Conservation (phyloP, 2,113 vertebrate species). For the Cathartes aura region DNA sequence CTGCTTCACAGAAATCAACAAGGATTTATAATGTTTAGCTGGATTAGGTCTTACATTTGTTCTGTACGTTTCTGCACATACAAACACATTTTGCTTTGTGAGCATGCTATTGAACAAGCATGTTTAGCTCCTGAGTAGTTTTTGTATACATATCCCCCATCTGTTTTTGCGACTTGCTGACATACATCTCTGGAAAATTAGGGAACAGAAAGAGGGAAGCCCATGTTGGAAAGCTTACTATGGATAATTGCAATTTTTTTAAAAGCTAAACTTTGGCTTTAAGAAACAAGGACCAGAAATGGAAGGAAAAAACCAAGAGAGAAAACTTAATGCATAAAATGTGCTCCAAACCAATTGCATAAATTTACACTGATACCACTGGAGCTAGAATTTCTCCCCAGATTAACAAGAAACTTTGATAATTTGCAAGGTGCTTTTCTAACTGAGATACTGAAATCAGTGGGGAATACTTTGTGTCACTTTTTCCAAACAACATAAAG, state of each 20-base stretch:
- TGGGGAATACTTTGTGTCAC: not conserved
- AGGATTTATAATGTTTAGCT: not conserved
- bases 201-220: not conserved
- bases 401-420: not conserved
- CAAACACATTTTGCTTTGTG: not conserved
- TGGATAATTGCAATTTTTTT: not conserved
- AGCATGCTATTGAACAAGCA: not conserved
- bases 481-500: not conserved
- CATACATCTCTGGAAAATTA: not conserved
- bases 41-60: not conserved
- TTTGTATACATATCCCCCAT: not conserved
- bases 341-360: not conserved
- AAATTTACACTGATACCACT: not conserved
- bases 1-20: not conserved
- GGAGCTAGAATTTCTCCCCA: not conserved
- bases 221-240: not conserved
- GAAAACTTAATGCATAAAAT: not conserved
- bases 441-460: not conserved
- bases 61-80: not conserved
- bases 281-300: not conserved
- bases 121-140: not conserved
- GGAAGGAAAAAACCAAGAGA: not conserved
- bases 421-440: not conserved
- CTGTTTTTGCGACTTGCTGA: not conserved
- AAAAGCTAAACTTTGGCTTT: not conserved